Evolutionary conservation across 2,888 invertebrate genomes (phyloP).

Genomic region (Thymelicus sylvestris): DNA sequence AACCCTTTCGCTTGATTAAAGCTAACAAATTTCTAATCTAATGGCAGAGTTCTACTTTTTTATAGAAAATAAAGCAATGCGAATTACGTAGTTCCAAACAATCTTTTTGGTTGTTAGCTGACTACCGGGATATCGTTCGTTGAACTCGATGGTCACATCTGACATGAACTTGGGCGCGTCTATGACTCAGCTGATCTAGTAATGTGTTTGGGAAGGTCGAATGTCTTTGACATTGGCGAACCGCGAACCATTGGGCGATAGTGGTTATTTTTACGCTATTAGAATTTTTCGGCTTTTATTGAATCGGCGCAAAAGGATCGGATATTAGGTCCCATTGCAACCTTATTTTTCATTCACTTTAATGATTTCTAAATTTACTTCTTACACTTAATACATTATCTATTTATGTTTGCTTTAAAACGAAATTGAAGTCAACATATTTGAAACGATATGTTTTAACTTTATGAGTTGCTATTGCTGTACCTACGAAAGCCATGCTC

Average conservation of each 20-base stretch:
- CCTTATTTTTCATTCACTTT: no score
- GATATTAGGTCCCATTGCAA: no score
- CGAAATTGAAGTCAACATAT: no score
- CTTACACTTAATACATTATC: no score
- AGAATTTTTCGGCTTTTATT: no score
- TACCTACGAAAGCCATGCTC: no score
- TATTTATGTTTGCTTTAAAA: no score
- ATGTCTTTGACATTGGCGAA: conserved; percentile 7
- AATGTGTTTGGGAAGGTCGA: conserved; percentile 13
- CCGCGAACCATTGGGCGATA: conserved; percentile 9
- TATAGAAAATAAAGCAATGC: no score
- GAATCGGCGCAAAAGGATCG: no score
- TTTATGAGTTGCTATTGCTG: no score
- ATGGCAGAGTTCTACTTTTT: background rate
- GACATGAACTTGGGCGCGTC: conserved; percentile 12
- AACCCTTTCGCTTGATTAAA: conserved; percentile 18
- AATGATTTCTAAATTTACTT: no score
- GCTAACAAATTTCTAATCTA: conserved; percentile 4
- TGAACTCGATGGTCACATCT: background rate
- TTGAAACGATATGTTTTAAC: no score
- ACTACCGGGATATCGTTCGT: background rate
- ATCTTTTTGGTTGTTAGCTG: background rate
- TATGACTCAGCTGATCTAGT: conserved; percentile 15
- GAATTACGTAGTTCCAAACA: background rate
- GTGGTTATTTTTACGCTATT: background rate